Base-by-base conservation (phyloP, 1,140 invertebrate genomes). In the Drosophila kurseongensis region DNA sequence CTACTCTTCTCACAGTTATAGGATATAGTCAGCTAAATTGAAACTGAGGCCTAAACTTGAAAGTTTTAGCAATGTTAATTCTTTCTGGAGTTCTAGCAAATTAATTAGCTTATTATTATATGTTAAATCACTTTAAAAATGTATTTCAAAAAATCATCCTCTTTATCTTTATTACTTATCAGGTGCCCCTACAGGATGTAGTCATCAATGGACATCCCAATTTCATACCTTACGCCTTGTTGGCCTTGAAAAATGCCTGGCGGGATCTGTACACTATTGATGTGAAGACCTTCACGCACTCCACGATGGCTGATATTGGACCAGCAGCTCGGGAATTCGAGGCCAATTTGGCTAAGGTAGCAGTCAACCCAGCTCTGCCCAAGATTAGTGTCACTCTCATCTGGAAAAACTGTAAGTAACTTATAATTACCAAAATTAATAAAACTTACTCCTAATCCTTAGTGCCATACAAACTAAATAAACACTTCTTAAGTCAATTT, bases 131-230 rank as follows among this genome's bases (percentile, higher is more conserved):
- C 23, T 23, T 23, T 0, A 23, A 23, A 4, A 23, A 23, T 23
- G 23, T 23, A 23, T 23, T 23, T 23, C n/a, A 23, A 23, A 23
- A 32, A 8, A 32, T 32, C 29, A 32, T 32, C 6, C 29, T 32
- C 8, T 7, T 2, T 4, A 10, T 2, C 3, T 38, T 38, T n/a
- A n/a, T 36, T 41, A 14, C 36, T 5, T 13, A 13, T 7, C 9
- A 92, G 91, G 79, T 86, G 48, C 86, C 91, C 14, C 71, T 92
- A 4, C 81, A 90, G n/a, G 91, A 92, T 72, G 67, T 92, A 12
- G 91, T 92, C 13, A 77, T 92, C 38, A 92, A 92, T 66, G 91
- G 85, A 5, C 91, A 92, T 78, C 91, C 91, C 16, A 92, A 91
- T 48, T 92, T 91, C n/a, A 90, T 92, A 77, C 91, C 91, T 3